These are phyloP conservation scores for Cyprinodon tularosa DNA, from an alignment of 2,113 vertebrate genomes.

Conservation along the genomic window DNA sequence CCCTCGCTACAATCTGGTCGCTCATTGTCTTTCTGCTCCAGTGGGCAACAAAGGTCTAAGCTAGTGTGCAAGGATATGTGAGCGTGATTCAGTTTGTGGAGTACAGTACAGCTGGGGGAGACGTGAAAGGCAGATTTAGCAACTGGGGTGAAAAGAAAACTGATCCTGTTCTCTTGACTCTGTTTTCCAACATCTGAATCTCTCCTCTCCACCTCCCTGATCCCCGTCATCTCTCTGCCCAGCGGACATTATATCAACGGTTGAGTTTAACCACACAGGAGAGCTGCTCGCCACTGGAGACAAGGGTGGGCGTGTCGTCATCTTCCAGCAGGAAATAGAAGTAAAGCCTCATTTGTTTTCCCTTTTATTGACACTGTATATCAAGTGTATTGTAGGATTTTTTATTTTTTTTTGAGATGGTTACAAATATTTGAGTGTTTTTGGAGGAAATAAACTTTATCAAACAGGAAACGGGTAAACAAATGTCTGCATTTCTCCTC, in stretches of 20 bases:
- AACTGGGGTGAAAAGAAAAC: constrained; percentile 41
- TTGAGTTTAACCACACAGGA: constrained; percentile 99
- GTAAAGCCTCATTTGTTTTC: constrained; percentile 66
- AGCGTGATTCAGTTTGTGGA: constrained; percentile 19
- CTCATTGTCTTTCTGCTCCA: constrained; percentile 68
- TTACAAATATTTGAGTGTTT: too few relatives aligned
- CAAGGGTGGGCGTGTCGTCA: constrained; percentile 97
- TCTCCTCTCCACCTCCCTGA: neutral
- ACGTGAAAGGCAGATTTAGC: constrained; percentile 13
- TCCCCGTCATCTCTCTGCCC: constrained; percentile 16
- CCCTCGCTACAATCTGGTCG: constrained; percentile 29
- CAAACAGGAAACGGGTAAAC: neutral
- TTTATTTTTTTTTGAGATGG: too few relatives aligned
- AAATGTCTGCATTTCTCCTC: constrained; percentile 7
- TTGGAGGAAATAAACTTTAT: too few relatives aligned
- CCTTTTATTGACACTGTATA: neutral
- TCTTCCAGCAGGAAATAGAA: constrained; percentile 98
- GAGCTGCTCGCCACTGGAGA: constrained; percentile 98
- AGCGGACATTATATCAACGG: constrained; percentile 99
- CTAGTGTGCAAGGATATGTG: constrained; percentile 26
- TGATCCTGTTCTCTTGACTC: constrained; percentile 43
- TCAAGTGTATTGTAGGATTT: neutral
- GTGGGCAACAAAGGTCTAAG: constrained; percentile 62
- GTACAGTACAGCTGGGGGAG: constrained; percentile 27
- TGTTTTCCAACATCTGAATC: constrained; percentile 10